Percentiles rank a stretch among this genome's conserved stretches.
Conservation (phyloP, 2,113 vertebrate species). For the Eulemur rufifrons region DNA sequence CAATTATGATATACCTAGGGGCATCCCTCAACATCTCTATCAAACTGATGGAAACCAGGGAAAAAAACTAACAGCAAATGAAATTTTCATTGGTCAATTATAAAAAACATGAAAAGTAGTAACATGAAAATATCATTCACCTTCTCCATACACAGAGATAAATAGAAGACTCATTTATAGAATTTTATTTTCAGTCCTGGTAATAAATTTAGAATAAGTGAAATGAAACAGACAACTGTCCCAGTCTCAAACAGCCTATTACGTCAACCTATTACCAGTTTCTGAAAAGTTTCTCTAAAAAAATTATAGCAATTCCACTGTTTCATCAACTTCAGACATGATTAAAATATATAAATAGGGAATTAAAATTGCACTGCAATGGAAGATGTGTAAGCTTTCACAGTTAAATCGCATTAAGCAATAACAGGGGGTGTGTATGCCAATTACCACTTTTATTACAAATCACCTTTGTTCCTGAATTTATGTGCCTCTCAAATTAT, state of each 20-base stretch:
- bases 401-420: neutral
- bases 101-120: neutral
- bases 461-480: neutral
- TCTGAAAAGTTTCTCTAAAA: neutral
- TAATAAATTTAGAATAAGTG: conserved; percentile 26
- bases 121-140: neutral
- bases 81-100: conserved; percentile 37
- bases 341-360: neutral
- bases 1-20: conserved; percentile 43
- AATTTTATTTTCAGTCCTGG: neutral
- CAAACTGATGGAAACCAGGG: neutral
- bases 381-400: neutral
- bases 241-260: neutral
- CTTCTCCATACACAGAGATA: neutral
- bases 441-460: neutral
- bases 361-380: neutral
- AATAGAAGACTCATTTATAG: neutral
- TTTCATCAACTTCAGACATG: neutral
- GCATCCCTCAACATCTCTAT: conserved; percentile 54
- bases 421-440: neutral
- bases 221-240: neutral
- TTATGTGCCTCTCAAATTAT: neutral
- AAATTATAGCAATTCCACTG: neutral
- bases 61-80: neutral
- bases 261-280: neutral